Conservation (phyloP, 2,888 invertebrate genomes). For the Amphipoea oculea region DNA sequence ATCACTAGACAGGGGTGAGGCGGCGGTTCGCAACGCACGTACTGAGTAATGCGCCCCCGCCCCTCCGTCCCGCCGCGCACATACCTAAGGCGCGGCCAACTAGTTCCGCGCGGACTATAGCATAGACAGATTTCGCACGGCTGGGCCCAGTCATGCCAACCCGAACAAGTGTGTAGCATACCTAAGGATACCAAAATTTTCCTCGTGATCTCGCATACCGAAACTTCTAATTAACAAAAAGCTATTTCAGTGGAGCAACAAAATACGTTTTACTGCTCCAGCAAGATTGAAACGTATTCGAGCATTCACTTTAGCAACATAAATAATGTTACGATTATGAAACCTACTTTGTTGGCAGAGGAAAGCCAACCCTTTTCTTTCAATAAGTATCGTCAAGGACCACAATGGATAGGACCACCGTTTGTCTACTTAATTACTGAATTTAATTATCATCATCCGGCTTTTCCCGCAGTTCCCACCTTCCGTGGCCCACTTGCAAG, state of each 20-base stretch:
- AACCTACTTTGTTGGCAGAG: neutral
- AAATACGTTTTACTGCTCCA: slow-evolving; percentile 21
- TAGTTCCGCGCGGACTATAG: no score
- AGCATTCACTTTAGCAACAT: slow-evolving; percentile 11
- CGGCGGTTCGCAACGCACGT: no score
- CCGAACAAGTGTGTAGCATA: neutral
- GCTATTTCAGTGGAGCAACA: slow-evolving; percentile 38
- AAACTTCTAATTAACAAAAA: slow-evolving; percentile 38
- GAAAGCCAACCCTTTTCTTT: neutral
- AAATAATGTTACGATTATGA: neutral
- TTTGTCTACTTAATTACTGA: neutral
- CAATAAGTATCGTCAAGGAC: neutral
- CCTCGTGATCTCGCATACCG: slow-evolving; percentile 18
- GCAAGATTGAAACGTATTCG: slow-evolving; percentile 20
- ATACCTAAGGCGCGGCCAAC: no score
- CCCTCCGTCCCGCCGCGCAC: no score
- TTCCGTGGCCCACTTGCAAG: no score
- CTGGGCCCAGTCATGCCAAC: neutral
- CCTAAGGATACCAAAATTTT: slow-evolving; percentile 8
- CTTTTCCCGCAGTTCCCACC: no score
- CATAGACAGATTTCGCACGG: no score
- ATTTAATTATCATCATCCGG: no score
- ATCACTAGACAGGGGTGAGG: no score
- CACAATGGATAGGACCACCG: neutral
- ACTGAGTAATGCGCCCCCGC: no score